Conservation (phyloP, 2,113 vertebrate genomes). For the Cyanoderma ruficeps region DNA sequence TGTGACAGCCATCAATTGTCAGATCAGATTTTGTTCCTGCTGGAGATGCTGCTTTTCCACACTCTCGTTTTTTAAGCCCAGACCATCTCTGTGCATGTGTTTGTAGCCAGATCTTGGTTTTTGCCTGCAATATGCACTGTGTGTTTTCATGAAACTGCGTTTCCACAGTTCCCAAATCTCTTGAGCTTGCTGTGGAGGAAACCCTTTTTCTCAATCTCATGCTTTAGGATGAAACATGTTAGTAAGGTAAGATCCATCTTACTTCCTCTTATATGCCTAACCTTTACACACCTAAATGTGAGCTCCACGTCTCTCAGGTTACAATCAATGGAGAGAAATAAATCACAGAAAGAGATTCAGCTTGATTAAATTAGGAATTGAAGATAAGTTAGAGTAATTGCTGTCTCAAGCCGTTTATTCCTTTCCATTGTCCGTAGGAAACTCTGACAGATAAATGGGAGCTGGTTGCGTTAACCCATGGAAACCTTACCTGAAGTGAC, state of each 20-base stretch:
- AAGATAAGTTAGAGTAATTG: constrained; percentile 11
- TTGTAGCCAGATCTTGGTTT: neutral
- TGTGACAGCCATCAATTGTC: neutral
- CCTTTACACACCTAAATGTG: neutral
- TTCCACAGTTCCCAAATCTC: neutral
- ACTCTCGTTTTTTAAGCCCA: neutral
- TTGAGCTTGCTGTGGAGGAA: neutral
- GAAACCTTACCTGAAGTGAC: neutral
- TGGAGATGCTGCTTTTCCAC: neutral
- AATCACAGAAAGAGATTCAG: neutral
- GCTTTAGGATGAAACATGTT: neutral
- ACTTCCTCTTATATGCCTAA: neutral
- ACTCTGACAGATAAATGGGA: neutral
- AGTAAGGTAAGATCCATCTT: neutral
- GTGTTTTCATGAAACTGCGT: neutral
- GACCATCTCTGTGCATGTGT: neutral
- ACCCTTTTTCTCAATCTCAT: neutral
- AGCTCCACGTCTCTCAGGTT: neutral
- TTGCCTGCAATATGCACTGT: neutral
- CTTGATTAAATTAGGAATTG: constrained; percentile 19
- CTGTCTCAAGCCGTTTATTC: constrained; percentile 20
- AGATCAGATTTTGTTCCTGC: neutral
- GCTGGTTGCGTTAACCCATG: neutral
- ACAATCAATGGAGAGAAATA: neutral
- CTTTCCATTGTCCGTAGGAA: constrained; percentile 1